These are phyloP conservation scores for Drosophila melanica DNA, from an alignment of 1,140 invertebrate species.

Conservation along the genomic window DNA sequence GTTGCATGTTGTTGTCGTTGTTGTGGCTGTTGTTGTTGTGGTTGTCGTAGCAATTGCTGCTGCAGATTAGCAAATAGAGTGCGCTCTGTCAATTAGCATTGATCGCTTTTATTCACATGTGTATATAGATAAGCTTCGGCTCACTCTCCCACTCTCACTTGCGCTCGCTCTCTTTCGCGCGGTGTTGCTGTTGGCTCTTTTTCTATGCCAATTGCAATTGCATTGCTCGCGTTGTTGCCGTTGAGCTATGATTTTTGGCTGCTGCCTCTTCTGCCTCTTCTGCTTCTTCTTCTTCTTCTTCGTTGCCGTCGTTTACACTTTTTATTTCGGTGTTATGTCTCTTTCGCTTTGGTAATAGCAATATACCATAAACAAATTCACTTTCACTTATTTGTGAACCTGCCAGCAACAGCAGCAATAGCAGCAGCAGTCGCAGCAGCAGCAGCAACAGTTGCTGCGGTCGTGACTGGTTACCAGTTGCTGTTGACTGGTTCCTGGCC, in stretches of 20 bases:
- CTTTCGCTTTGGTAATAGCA: slow-evolving; percentile 76
- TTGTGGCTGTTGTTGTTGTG: slow-evolving; percentile 5
- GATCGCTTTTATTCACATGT: background rate
- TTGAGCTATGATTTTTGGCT: slow-evolving; percentile 6
- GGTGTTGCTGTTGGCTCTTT: background rate
- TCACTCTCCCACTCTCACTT: background rate
- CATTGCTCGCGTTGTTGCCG: slow-evolving; percentile 16
- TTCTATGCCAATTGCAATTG: slow-evolving; percentile 19
- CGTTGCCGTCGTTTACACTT: slow-evolving; percentile 1
- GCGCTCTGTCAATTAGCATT: slow-evolving; percentile 25
- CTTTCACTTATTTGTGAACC: slow-evolving; percentile 81
- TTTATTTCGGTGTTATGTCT: slow-evolving; percentile 56
- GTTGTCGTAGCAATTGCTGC: slow-evolving; percentile 13
- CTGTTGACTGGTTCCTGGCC: slow-evolving; percentile 42
- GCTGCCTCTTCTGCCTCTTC: slow-evolving; percentile 1
- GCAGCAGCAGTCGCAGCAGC: slow-evolving; percentile 4
- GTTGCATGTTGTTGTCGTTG: slow-evolving; percentile 34
- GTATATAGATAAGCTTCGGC: background rate
- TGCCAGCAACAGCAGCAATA: slow-evolving; percentile 33
- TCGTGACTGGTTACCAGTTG: slow-evolving; percentile 29
- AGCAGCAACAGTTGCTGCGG: slow-evolving; percentile 20
- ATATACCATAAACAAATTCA: slow-evolving; percentile 81
- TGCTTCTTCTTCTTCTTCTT: slow-evolving; percentile 2
- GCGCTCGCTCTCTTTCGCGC: background rate
- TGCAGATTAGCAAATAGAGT: slow-evolving; percentile 18